Evolutionary conservation across 2,888 invertebrate species (phyloP).

Genomic region (Cantharis rustica): DNA sequence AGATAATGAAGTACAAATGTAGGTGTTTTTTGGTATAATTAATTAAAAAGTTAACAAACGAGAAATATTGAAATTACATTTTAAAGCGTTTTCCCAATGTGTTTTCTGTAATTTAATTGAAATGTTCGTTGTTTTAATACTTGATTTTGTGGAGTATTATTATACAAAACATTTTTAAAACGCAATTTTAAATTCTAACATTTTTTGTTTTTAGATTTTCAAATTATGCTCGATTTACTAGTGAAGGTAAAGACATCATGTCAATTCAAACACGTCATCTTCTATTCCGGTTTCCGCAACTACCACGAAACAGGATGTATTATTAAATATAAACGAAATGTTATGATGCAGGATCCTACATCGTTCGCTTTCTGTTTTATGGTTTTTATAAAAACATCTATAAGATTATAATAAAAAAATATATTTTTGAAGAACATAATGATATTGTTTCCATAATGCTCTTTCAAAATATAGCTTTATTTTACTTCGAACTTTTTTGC

Average conservation of each 20-base stretch:
- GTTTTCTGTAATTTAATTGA: neutral
- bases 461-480: neutral
- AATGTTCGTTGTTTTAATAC: neutral
- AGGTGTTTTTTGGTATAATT: neutral
- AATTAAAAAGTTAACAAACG: neutral
- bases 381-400: neutral
- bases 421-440: neutral
- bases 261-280: conserved; percentile 10
- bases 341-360: conserved; percentile 6
- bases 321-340: conserved; percentile 17
- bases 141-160: neutral
- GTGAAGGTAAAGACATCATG: neutral
- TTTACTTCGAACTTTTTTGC: neutral
- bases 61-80: neutral
- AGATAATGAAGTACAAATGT: too few species aligned
- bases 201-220: neutral
- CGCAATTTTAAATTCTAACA: neutral
- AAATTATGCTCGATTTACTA: conserved; percentile 3
- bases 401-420: neutral
- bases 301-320: conserved; percentile 8
- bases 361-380: neutral
- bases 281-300: conserved; percentile 13
- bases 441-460: neutral
- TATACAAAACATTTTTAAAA: neutral
- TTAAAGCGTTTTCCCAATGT: neutral